Evolutionary conservation across 2,113 vertebrate species (phyloP).

Genomic region (Columbina picui): DNA sequence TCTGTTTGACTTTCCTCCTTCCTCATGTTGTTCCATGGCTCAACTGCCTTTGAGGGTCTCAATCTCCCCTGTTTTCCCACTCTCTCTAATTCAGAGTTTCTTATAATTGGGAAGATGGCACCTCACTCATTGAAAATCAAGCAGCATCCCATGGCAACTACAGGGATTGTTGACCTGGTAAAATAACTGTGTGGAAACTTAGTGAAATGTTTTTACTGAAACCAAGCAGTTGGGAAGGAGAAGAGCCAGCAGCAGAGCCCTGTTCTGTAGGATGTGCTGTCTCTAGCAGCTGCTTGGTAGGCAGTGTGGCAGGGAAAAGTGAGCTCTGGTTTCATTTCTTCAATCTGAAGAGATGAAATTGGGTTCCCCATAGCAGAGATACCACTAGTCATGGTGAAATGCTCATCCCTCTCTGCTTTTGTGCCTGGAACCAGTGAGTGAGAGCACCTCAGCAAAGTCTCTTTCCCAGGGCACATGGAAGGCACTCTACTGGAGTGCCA

Average conservation of each 20-base stretch:
- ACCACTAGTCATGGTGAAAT: not conserved
- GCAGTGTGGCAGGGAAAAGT: not conserved
- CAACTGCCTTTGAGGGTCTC: not conserved
- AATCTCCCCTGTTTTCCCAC: not conserved
- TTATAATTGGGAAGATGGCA: not conserved
- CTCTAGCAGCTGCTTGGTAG: not conserved
- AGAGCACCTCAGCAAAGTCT: not conserved
- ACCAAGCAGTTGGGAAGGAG: not conserved
- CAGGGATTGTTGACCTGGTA: slow-evolving; percentile 2
- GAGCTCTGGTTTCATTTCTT: not conserved
- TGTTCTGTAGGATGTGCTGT: not conserved
- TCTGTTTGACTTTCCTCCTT: slow-evolving; percentile 11
- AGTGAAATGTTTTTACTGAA: not conserved
- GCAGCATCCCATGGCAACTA: not conserved
- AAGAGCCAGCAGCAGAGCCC: not conserved
- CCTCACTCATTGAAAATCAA: not conserved
- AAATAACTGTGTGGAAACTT: not conserved
- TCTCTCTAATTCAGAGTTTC: not conserved
- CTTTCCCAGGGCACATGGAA: not conserved
- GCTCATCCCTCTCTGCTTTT: not conserved
- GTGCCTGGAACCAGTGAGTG: not conserved
- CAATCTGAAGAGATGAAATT: not conserved
- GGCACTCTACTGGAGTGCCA: not conserved
- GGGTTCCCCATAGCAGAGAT: not conserved
- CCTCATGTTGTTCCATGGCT: not conserved